phyloP scores from a whole-genome alignment of 2,888 invertebrate species.

The Calliopum simillimum region DNA sequence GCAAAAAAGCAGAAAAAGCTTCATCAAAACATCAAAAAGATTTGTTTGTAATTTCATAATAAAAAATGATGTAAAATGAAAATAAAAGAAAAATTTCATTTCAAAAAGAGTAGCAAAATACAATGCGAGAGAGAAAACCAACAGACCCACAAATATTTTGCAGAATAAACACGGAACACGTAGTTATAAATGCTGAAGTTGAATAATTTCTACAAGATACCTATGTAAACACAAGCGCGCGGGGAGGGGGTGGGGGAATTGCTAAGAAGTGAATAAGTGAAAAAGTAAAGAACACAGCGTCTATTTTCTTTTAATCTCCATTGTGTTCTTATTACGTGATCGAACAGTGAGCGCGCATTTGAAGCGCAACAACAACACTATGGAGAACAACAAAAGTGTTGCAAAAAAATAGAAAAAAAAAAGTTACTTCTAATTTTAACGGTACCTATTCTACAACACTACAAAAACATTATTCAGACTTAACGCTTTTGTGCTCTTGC shows the following conservation, averaged over 20 bases:
- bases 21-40: background rate
- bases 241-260: no score
- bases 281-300: background rate
- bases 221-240: no score
- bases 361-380: background rate
- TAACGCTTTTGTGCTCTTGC: background rate
- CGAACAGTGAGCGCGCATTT: background rate
- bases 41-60: background rate
- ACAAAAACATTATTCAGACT: constrained; percentile 1
- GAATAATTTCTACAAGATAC: background rate
- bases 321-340: constrained; percentile 23
- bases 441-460: background rate
- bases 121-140: no score
- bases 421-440: constrained; percentile 14
- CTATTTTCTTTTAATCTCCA: constrained; percentile 14
- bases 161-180: constrained; percentile 14
- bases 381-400: background rate
- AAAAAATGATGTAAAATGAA: background rate
- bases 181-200: background rate
- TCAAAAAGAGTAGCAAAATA: no score
- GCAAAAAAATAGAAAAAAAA: no score
- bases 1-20: no score
- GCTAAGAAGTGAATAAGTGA: background rate
- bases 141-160: no score
- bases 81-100: background rate